Conservation (phyloP, 2,797 vertebrate species). For the Acrossocheilus wenchowensis region DNA sequence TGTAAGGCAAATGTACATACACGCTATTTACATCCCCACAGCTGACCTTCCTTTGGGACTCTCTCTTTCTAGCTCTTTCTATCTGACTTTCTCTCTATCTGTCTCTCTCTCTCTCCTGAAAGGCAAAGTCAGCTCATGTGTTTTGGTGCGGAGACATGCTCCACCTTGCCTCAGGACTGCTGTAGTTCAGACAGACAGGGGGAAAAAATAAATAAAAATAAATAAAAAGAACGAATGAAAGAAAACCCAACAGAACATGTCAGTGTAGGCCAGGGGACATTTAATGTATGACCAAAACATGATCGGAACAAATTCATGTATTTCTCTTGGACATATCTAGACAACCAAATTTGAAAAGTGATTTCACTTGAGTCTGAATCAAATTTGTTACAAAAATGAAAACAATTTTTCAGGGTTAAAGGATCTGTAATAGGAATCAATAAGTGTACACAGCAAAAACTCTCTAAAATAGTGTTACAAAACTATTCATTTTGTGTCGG, state of each 20-base stretch:
- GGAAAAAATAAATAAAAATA: slow-evolving; percentile 4
- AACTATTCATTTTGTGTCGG: neutral
- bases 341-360: neutral
- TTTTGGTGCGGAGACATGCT: slow-evolving; percentile 28
- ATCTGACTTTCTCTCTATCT: slow-evolving; percentile 29
- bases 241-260: slow-evolving; percentile 18
- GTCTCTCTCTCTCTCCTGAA: slow-evolving; percentile 13
- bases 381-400: neutral
- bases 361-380: neutral
- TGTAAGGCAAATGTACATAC: slow-evolving; percentile 1
- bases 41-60: slow-evolving; percentile 26
- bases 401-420: neutral
- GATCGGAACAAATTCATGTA: neutral
- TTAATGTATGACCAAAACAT: neutral
- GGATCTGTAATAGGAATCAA: neutral
- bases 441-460: neutral
- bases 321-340: neutral
- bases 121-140: slow-evolving; percentile 46
- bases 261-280: neutral
- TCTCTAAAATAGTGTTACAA: neutral
- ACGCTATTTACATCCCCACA: slow-evolving; percentile 17
- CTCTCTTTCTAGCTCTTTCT: slow-evolving; percentile 20
- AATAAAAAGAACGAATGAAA: neutral
- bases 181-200: slow-evolving; percentile 38
- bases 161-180: slow-evolving; percentile 46